A percentile compares a stretch with the other conserved stretches of the same genome.
These are phyloP conservation scores for Sialis fuliginosa DNA, from an alignment of 2,888 invertebrate species.

Conservation along the genomic window DNA sequence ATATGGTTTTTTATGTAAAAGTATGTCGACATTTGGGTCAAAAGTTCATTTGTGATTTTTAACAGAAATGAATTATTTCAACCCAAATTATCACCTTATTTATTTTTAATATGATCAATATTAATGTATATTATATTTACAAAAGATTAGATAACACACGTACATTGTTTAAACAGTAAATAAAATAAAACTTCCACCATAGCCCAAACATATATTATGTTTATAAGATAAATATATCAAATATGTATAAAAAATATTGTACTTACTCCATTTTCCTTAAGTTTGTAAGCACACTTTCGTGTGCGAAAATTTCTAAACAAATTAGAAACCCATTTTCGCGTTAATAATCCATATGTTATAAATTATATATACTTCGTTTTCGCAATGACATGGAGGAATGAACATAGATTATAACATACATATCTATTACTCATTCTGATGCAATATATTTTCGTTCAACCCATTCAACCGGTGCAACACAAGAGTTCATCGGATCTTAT, in stretches of 20 bases:
- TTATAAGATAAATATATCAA: background rate
- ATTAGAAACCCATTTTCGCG: constrained; percentile 63
- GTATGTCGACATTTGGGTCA: too few relatives aligned
- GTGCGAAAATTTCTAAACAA: constrained; percentile 38
- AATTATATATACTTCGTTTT: too few relatives aligned
- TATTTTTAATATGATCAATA: background rate
- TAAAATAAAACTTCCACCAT: background rate
- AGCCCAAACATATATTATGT: background rate
- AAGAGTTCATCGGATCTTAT: too few relatives aligned
- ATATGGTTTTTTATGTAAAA: too few relatives aligned
- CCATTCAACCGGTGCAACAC: too few relatives aligned
- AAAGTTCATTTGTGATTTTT: too few relatives aligned
- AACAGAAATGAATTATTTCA: background rate
- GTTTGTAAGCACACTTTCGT: constrained; percentile 52
- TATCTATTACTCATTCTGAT: too few relatives aligned
- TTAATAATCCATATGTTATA: constrained; percentile 11
- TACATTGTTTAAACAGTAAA: background rate
- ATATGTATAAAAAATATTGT: constrained; percentile 11
- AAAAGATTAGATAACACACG: background rate
- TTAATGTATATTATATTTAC: background rate
- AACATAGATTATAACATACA: too few relatives aligned
- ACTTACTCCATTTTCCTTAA: constrained; percentile 49
- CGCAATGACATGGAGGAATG: too few relatives aligned
- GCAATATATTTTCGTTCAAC: too few relatives aligned
- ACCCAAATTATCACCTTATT: background rate